Conservation (phyloP, 2,113 vertebrate species). For the Phainopepla nitens region DNA sequence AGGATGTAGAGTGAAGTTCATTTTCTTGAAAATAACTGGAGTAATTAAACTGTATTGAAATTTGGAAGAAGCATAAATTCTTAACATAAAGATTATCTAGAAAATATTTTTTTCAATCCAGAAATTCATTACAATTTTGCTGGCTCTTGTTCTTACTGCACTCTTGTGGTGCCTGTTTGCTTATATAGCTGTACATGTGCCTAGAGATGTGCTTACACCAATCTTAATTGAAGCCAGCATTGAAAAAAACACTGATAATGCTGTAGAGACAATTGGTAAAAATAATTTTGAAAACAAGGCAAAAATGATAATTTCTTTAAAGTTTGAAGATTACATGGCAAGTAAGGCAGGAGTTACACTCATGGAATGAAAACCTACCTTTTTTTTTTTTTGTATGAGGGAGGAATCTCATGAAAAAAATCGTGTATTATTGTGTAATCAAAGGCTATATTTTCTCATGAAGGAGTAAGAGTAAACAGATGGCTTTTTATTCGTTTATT, state of each 20-base stretch:
- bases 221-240: background rate
- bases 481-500: background rate
- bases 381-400: background rate
- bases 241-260: background rate
- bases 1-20: background rate
- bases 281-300: background rate
- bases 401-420: background rate
- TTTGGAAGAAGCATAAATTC: background rate
- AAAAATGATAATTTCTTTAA: background rate
- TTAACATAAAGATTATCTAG: background rate
- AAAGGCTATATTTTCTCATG: background rate
- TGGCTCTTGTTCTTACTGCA: background rate
- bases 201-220: background rate
- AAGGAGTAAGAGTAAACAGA: background rate
- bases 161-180: background rate
- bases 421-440: background rate
- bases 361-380: background rate
- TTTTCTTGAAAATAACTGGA: background rate
- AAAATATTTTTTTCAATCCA: background rate
- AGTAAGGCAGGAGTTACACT: background rate
- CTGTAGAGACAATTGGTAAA: background rate
- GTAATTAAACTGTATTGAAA: background rate
- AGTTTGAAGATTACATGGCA: background rate
- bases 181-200: background rate
- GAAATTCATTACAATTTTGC: background rate